These are phyloP conservation scores for Callionymus lyra DNA, from an alignment of 2,113 vertebrate species.

Conservation along the genomic window DNA sequence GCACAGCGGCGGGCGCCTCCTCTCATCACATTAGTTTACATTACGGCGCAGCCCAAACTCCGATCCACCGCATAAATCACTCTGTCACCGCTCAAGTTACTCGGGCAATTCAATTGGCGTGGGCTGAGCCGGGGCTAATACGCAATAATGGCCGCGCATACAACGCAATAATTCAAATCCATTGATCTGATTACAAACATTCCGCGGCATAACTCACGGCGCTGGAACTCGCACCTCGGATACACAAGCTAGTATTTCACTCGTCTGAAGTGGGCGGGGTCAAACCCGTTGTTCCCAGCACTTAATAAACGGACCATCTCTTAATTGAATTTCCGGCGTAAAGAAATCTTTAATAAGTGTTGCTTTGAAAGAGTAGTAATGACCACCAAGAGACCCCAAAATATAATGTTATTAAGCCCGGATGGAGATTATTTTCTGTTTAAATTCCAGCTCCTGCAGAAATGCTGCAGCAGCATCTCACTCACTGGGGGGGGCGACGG, in stretches of 20 bases:
- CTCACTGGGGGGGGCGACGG: conserved; percentile 9
- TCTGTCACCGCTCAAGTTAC: conserved; percentile 34
- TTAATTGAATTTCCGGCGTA: no score
- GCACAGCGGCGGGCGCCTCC: conserved; percentile 19
- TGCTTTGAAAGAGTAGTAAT: conserved; percentile 7
- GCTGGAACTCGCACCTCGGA: conserved; percentile 16
- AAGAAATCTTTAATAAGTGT: no score
- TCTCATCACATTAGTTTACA: conserved; percentile 42
- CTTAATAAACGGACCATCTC: no score
- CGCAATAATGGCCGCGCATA: conserved; percentile 30
- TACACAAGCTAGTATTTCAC: conserved; percentile 24
- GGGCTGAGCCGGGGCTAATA: conserved; percentile 36
- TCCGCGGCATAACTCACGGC: conserved; percentile 25
- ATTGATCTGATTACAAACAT: conserved; percentile 52
- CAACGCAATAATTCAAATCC: conserved; percentile 41
- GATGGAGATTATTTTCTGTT: conserved; percentile 12
- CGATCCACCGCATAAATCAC: conserved; percentile 52
- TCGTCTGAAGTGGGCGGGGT: conserved; percentile 13
- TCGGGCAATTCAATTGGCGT: conserved; percentile 37
- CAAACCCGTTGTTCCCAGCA: conserved; percentile 14
- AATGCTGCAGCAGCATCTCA: conserved; percentile 10
- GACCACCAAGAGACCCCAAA: conserved; percentile 14
- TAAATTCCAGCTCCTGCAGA: conserved; percentile 18
- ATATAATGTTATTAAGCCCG: conserved; percentile 19
- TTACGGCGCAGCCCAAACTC: conserved; percentile 31